Base-by-base conservation (phyloP, 1,140 invertebrate genomes). In the Rhyacophila brunnea region DNA sequence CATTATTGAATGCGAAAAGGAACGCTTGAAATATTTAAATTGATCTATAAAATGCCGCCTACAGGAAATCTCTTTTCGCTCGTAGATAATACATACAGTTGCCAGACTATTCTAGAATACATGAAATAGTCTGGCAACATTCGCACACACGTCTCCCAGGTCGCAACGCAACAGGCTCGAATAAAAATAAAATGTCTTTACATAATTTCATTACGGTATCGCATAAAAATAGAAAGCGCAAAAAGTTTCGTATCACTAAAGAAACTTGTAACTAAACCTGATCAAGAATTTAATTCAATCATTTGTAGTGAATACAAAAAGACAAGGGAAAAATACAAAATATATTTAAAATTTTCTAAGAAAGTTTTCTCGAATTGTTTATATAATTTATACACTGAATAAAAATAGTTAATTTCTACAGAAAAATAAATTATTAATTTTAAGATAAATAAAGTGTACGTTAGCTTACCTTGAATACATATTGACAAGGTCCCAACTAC, bases 381-480 rank as follows among this genome's bases (percentile, higher is more conserved):
- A 13, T 40, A n/a, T 46, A n/a, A 13, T 40, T n/a, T n/a, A n/a
- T n/a, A n/a, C n/a, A n/a, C n/a, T 40, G 38, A n/a, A n/a, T n/a
- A 40, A 40, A 15, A 15, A 40, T n/a, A 6, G 5, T 40, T 40
- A 5, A 40, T 13, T 40, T 45, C 15, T 2, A 5, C 9, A 28
- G 9, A 28, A 28, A 28, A 28, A 28, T 28, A 28, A n/a, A 28
- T 28, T 28, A 28, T 28, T 28, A 9, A 28, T 28, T 28, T n/a
- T n/a, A n/a, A n/a, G n/a, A n/a, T n/a, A n/a, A n/a, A n/a, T n/a
- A n/a, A n/a, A n/a, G n/a, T n/a, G n/a, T 28, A 28, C 9, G 38
- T 13, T 40, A 17, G 69, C 70, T 73, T 71, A 79, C 77, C 77
- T 74, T 73, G 68, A 65, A 72, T 71, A 53, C 67, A 66, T 53